Base-by-base conservation (phyloP, 2,888 invertebrate species). In the Taphrorychus bicolor region DNA sequence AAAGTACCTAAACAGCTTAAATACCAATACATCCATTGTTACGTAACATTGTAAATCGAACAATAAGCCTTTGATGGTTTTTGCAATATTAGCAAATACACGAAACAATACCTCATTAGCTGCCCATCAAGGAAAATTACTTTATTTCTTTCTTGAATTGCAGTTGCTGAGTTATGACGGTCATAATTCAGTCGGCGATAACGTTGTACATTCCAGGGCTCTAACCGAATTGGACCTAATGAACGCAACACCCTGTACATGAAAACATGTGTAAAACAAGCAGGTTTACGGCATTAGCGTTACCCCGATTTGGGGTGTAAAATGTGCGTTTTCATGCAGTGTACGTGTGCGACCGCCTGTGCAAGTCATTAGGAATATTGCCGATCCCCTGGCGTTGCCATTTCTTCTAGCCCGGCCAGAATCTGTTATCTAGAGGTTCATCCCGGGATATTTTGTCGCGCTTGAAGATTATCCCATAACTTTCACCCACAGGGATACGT, bases 361-460 rank as follows among this genome's bases (percentile, higher is more conserved):
- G 78, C 76, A 78, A 80, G 82, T 82, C 82, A 82, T 82, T 83
- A 83, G 83, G 83, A 82, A 83, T 83, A 83, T 83, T 83, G 81
- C 82, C 82, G 82, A 81, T 80, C 80, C 40, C 41, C 17, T 22
- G 7, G 54, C 42, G 65, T 69, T 69, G 65, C 69, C 69, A 48
- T 22, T 22, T 66, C 48, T 61, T 3, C 14, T 48, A 48, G 7
- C 16, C 16, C 3, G 11, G 4, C 48, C 11, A 14, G 9, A 48
- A 14, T 17, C 11, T 19, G 14, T 16, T 19, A 48, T 9, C 48
- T 9, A 48, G 48, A 48, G 14, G 5, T 48, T 48, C 16, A 48
- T 5, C 48, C 48, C 48, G 11, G 9, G 9, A 32, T 32, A 9
- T 7, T 32, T 32, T 5, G n/a, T 40, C 40, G 2, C 9, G 40